phyloP scores from a whole-genome alignment of 2,797 vertebrate species.

The Pipistrellus pipistrellus region DNA sequence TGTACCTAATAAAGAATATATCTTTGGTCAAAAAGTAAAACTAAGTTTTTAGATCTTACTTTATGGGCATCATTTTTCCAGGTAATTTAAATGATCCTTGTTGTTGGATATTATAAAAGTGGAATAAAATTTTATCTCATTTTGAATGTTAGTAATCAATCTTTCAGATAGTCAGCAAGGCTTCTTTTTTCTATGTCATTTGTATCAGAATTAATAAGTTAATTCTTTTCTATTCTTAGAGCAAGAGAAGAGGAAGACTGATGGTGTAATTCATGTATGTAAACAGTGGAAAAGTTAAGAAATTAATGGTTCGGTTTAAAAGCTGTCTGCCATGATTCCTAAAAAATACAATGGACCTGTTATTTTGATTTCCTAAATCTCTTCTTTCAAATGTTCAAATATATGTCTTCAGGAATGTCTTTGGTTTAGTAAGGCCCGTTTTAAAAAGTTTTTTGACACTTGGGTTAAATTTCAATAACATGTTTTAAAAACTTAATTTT shows the following conservation, averaged over 20 bases:
- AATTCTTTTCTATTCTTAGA: slow-evolving; percentile 90
- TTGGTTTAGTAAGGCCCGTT: slow-evolving; percentile 9
- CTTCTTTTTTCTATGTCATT: slow-evolving; percentile 69
- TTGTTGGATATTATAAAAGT: slow-evolving; percentile 56
- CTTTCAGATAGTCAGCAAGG: slow-evolving; percentile 17
- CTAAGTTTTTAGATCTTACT: too few species aligned
- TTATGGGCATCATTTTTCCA: too few species aligned
- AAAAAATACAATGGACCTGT: background rate
- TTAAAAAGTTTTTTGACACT: background rate
- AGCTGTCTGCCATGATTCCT: background rate
- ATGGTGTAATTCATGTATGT: slow-evolving; percentile 92
- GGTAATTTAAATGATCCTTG: slow-evolving; percentile 33
- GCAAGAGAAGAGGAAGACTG: slow-evolving; percentile 98
- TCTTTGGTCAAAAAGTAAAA: background rate
- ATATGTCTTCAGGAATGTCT: slow-evolving; percentile 34
- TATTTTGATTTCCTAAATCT: background rate
- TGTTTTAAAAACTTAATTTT: slow-evolving; percentile 10
- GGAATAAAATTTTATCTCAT: slow-evolving; percentile 54
- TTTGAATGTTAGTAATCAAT: slow-evolving; percentile 57
- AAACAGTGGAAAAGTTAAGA: slow-evolving; percentile 79
- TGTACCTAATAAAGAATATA: background rate
- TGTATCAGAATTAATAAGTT: slow-evolving; percentile 75
- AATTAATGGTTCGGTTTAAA: slow-evolving; percentile 55
- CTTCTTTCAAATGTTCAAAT: background rate
- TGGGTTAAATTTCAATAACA: background rate